Conservation (phyloP, 2,888 invertebrate genomes). For the Pyrrhosoma nymphula region DNA sequence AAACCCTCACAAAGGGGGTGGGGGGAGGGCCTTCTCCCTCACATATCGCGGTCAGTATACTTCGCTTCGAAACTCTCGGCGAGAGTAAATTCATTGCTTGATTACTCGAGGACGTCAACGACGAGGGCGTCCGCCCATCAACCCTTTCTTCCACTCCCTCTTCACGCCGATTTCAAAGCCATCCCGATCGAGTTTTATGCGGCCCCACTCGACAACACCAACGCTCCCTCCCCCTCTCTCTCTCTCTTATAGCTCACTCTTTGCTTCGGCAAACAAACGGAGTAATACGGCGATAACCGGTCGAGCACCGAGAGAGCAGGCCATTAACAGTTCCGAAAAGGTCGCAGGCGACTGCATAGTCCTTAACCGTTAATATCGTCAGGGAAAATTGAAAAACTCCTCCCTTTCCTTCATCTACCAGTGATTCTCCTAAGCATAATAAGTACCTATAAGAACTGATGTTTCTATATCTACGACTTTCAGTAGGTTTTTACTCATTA, state of each 20-base stretch:
- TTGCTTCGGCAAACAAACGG: conserved; percentile 23
- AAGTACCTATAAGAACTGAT: no score
- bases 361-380: background rate
- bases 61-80: background rate
- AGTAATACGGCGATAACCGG: conserved; percentile 44
- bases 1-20: background rate
- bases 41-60: background rate
- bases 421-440: no score
- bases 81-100: conserved; percentile 27
- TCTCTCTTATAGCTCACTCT: no score
- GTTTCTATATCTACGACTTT: no score
- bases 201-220: background rate
- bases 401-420: background rate
- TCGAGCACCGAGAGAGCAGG: background rate
- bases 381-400: background rate
- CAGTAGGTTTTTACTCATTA: no score
- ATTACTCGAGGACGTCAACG: conserved; percentile 19
- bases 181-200: conserved; percentile 23
- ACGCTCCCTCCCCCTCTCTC: background rate
- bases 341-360: background rate
- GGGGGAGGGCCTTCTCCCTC: background rate
- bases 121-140: background rate
- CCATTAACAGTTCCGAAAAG: background rate
- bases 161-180: conserved; percentile 31
- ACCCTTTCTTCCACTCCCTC: background rate